phyloP scores from a whole-genome alignment of 2,797 vertebrate genomes.

The Atherinosoma microstoma region DNA sequence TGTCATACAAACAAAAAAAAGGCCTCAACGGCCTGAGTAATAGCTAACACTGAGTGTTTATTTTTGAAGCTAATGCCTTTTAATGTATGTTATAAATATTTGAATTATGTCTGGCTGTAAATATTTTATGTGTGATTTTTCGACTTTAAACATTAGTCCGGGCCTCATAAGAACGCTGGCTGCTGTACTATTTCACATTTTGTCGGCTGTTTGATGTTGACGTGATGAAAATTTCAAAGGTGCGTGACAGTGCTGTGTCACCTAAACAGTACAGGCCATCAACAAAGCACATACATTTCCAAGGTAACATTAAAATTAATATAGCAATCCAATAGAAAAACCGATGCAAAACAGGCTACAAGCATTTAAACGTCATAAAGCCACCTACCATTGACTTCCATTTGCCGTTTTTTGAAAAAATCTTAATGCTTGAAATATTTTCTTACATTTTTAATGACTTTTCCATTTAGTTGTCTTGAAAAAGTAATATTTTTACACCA shows the following conservation, averaged over 20 bases:
- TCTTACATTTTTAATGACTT: constrained; percentile 4
- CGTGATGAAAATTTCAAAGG: constrained; percentile 83
- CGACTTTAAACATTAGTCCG: constrained; percentile 77
- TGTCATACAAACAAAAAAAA: constrained; percentile 75
- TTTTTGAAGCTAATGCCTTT: constrained; percentile 85
- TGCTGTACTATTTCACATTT: constrained; percentile 76
- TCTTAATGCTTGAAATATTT: background rate
- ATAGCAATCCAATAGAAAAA: constrained; percentile 13
- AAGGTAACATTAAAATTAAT: constrained; percentile 61
- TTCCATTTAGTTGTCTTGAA: constrained; percentile 15
- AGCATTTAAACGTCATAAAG: background rate
- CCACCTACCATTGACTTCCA: background rate
- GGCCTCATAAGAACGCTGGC: constrained; percentile 69
- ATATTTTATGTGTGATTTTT: constrained; percentile 85
- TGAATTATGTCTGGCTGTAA: constrained; percentile 82
- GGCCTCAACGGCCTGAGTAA: constrained; percentile 62
- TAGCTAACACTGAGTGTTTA: constrained; percentile 74
- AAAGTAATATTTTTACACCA: constrained; percentile 30
- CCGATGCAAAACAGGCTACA: constrained; percentile 11
- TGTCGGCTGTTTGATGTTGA: constrained; percentile 82
- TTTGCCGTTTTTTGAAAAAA: background rate
- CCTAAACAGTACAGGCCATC: constrained; percentile 78
- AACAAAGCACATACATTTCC: constrained; percentile 42
- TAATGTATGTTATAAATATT: constrained; percentile 88
- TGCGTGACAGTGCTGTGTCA: constrained; percentile 58